A percentile compares a stretch with the other conserved stretches of the same genome.
Evolutionary conservation across 2,888 invertebrate genomes (phyloP).

Genomic region (Eudemis profundana): DNA sequence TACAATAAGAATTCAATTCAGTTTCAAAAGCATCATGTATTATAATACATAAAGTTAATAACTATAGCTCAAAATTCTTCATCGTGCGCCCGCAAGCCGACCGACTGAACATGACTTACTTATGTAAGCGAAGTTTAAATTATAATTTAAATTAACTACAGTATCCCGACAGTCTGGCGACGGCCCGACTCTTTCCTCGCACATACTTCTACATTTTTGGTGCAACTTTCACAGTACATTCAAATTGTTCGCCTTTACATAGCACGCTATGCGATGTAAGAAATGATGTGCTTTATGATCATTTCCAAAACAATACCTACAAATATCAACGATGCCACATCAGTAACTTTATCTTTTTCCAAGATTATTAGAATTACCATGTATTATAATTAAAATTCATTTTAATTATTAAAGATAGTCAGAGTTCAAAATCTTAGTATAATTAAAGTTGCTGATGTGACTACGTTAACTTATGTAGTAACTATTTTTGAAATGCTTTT

Average conservation of each 20-base stretch:
- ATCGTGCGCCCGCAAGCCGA: slow-evolving; percentile 75
- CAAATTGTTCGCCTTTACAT: slow-evolving; percentile 59
- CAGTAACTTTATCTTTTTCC: neutral
- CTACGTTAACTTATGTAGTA: neutral
- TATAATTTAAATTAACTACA: slow-evolving; percentile 71
- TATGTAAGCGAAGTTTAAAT: slow-evolving; percentile 77
- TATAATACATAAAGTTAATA: slow-evolving; percentile 82
- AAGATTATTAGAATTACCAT: neutral
- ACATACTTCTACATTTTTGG: slow-evolving; percentile 52
- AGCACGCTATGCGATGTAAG: slow-evolving; percentile 61
- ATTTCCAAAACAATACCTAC: neutral
- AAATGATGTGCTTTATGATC: slow-evolving; percentile 59
- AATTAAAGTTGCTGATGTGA: neutral
- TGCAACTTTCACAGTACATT: slow-evolving; percentile 70
- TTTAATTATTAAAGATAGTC: neutral
- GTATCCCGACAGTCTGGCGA: slow-evolving; percentile 51
- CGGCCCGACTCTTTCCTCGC: slow-evolving; percentile 45
- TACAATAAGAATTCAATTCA: slow-evolving; percentile 84
- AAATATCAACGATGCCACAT: neutral
- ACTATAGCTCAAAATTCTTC: slow-evolving; percentile 76
- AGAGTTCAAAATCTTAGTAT: neutral
- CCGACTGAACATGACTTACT: slow-evolving; percentile 76
- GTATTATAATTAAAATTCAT: neutral
- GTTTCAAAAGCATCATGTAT: slow-evolving; percentile 83
- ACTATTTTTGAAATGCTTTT: slow-evolving; percentile 11